phyloP scores from a whole-genome alignment of 2,888 invertebrate genomes.

The Dolichomitus sp. region DNA sequence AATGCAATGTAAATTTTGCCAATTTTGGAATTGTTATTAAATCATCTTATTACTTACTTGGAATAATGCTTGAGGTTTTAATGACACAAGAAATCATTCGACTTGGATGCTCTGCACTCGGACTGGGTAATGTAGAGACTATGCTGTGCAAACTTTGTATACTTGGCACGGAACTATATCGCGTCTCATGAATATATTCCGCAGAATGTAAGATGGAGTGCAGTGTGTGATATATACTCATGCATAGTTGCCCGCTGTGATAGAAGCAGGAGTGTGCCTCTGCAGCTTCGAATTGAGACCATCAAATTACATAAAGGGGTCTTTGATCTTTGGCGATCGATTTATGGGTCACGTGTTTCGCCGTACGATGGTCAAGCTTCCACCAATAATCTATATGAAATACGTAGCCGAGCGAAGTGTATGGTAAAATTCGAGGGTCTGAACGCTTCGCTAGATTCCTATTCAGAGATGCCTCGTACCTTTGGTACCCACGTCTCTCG shows the following conservation, averaged over 20 bases:
- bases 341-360: conserved; percentile 30
- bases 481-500: not conserved
- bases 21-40: too few relatives aligned
- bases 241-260: conserved; percentile 3
- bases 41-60: too few relatives aligned
- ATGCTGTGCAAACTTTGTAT: conserved; percentile 13
- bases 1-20: too few relatives aligned
- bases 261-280: conserved; percentile 7
- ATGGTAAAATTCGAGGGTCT: not conserved
- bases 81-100: too few relatives aligned
- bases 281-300: conserved; percentile 19
- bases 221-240: not conserved
- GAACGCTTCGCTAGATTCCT: conserved; percentile 6
- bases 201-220: conserved; percentile 8
- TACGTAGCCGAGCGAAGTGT: not conserved
- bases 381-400: conserved; percentile 31
- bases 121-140: not conserved
- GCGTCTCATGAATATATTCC: conserved; percentile 46
- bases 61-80: too few relatives aligned
- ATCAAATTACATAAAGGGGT: conserved; percentile 44
- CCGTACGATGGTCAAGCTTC: conserved; percentile 41
- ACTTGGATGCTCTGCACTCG: not conserved
- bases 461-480: conserved; percentile 13
- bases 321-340: conserved; percentile 60
- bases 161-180: conserved; percentile 26